A percentile compares a stretch with the other conserved stretches of the same genome.
phyloP scores from a whole-genome alignment of 2,888 invertebrate genomes.

The Yponomeuta plumbellus region DNA sequence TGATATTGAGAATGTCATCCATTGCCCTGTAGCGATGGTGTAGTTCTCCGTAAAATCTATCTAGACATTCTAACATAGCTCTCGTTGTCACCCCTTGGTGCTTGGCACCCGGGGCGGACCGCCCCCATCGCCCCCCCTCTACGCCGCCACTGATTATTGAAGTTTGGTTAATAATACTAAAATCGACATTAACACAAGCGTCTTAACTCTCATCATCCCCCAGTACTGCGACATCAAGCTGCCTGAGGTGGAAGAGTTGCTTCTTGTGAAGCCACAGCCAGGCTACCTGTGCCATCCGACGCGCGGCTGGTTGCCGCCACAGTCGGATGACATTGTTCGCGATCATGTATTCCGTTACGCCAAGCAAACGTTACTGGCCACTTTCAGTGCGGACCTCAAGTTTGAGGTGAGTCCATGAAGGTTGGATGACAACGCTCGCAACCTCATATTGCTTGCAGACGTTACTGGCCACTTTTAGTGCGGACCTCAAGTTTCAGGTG shows the following conservation, averaged over 20 bases:
- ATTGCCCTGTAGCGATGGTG: too few species aligned
- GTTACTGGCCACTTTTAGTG: conserved; percentile 43
- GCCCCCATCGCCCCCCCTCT: too few species aligned
- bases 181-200: too few species aligned
- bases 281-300: conserved; percentile 81
- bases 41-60: too few species aligned
- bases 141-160: too few species aligned
- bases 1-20: too few species aligned
- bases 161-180: too few species aligned
- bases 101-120: too few species aligned
- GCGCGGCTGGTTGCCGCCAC: conserved; percentile 86
- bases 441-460: conserved; percentile 80
- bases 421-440: conserved; percentile 82
- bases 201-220: background rate
- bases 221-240: conserved; percentile 88
- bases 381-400: conserved; percentile 44
- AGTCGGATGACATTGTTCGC: conserved; percentile 82
- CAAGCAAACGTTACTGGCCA: conserved; percentile 59
- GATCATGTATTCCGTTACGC: conserved; percentile 83
- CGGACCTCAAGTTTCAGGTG: conserved; percentile 52
- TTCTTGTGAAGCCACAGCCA: conserved; percentile 79
- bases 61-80: too few species aligned
- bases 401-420: conserved; percentile 39
- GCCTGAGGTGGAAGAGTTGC: conserved; percentile 86
- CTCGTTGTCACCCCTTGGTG: too few species aligned